Evolutionary conservation across 1,140 invertebrate genomes (phyloP).

Genomic region (Drosophila miranda): DNA sequence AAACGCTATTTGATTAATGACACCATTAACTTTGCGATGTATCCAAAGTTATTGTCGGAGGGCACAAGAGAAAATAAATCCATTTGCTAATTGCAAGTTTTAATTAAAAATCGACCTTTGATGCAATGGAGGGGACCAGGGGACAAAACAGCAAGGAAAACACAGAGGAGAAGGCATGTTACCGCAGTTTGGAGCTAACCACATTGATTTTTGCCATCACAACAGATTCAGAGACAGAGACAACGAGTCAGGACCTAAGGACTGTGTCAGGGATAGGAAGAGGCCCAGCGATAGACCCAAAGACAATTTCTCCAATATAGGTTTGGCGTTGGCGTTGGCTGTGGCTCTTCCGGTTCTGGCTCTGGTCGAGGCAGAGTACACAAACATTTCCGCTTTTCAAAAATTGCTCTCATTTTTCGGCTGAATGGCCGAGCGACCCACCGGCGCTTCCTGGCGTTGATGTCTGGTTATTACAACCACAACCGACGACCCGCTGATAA

Average conservation of each 20-base stretch:
- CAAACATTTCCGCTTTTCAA: slow-evolving; percentile 76
- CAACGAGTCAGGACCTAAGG: not conserved
- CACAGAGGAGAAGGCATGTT: slow-evolving; percentile 12
- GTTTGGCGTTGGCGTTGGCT: slow-evolving; percentile 21
- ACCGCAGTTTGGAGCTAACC: slow-evolving; percentile 37
- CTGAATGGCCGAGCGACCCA: slow-evolving; percentile 29
- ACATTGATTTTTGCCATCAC: slow-evolving; percentile 48
- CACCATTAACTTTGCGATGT: slow-evolving; percentile 24
- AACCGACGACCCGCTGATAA: not conserved
- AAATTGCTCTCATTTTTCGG: slow-evolving; percentile 67
- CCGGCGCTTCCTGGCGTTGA: slow-evolving; percentile 19
- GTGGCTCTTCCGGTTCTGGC: slow-evolving; percentile 34
- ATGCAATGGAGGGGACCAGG: slow-evolving; percentile 14
- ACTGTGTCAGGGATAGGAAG: not conserved
- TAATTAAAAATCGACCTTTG: slow-evolving; percentile 70
- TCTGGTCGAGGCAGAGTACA: slow-evolving; percentile 39
- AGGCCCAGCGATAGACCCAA: no score
- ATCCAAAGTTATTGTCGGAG: slow-evolving; percentile 41
- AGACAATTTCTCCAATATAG: not conserved
- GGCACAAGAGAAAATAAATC: slow-evolving; percentile 9
- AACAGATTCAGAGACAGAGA: slow-evolving; percentile 22
- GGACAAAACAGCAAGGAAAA: slow-evolving; percentile 19
- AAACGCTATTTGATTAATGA: slow-evolving; percentile 30
- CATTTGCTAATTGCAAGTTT: slow-evolving; percentile 63
- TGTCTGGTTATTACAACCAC: slow-evolving; percentile 17